A percentile compares a stretch with the other conserved stretches of the same genome.
Evolutionary conservation across 1,140 invertebrate species (phyloP).

Genomic region (Pogonomyrmex barbatus): DNA sequence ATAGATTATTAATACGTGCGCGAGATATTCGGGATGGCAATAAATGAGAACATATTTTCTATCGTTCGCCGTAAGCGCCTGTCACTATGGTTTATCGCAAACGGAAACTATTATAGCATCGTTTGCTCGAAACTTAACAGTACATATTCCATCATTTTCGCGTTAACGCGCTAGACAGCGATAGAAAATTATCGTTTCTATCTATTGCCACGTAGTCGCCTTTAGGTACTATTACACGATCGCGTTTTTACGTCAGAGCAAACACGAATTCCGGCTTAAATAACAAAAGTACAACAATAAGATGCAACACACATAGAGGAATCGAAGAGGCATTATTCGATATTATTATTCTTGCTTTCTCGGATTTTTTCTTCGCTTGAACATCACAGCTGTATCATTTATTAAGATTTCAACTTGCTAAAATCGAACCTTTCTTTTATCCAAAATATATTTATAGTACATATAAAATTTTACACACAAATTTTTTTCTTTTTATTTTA

Average conservation of each 20-base stretch:
- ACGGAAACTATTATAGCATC: slow-evolving; percentile 43
- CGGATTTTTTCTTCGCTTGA: neutral
- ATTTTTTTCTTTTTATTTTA: too few species aligned
- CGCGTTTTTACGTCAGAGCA: slow-evolving; percentile 33
- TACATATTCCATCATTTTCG: slow-evolving; percentile 49
- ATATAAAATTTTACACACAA: neutral
- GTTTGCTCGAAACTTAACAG: slow-evolving; percentile 42
- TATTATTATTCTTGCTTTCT: slow-evolving; percentile 25
- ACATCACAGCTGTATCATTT: neutral
- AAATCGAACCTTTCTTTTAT: too few species aligned
- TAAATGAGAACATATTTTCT: slow-evolving; percentile 8
- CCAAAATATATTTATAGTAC: neutral
- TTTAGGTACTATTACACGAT: slow-evolving; percentile 29
- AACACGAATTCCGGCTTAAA: neutral
- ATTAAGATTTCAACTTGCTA: neutral
- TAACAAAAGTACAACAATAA: slow-evolving; percentile 37
- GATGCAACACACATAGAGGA: neutral
- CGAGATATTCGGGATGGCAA: slow-evolving; percentile 1
- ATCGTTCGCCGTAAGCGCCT: slow-evolving; percentile 1
- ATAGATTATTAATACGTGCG: neutral
- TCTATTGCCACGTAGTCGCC: neutral
- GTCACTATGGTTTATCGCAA: slow-evolving; percentile 39
- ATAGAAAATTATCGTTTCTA: slow-evolving; percentile 34
- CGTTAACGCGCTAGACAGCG: slow-evolving; percentile 21
- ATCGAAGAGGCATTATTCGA: slow-evolving; percentile 24